Evolutionary conservation across 2,888 invertebrate species (phyloP).

Genomic region (Tricholauxania praeusta): DNA sequence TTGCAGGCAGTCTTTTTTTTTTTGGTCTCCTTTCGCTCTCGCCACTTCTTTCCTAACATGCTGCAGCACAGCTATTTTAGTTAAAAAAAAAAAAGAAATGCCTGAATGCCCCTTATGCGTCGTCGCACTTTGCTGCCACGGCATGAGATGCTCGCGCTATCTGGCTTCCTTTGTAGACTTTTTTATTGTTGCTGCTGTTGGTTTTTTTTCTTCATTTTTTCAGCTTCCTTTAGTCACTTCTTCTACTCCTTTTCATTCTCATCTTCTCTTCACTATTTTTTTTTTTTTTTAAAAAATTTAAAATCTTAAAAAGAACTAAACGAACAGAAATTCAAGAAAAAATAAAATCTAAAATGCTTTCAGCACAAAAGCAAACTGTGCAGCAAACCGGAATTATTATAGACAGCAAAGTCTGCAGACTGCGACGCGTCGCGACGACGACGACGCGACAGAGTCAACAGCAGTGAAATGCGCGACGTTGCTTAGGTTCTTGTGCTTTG

Average conservation of each 20-base stretch:
- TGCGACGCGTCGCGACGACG: constrained; percentile 4
- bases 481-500: constrained; percentile 12
- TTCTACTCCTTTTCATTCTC: no score
- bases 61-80: not conserved
- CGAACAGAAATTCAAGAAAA: not conserved
- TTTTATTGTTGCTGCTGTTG: not conserved
- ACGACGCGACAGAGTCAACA: constrained; percentile 21
- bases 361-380: constrained; percentile 3
- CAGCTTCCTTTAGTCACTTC: no score
- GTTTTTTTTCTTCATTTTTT: not conserved
- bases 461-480: constrained; percentile 17
- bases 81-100: not conserved
- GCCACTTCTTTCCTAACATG: no score
- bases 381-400: constrained; percentile 33
- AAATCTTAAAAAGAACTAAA: constrained; percentile 9
- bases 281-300: no score
- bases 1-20: not conserved
- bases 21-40: no score
- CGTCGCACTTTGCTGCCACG: not conserved
- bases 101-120: not conserved
- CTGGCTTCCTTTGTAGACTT: constrained; percentile 16
- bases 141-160: not conserved
- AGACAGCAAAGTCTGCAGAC: constrained; percentile 21
- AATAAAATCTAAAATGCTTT: constrained; percentile 9
- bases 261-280: no score